These are phyloP conservation scores for Cephus spinipes DNA, from an alignment of 2,888 invertebrate genomes.

Conservation along the genomic window DNA sequence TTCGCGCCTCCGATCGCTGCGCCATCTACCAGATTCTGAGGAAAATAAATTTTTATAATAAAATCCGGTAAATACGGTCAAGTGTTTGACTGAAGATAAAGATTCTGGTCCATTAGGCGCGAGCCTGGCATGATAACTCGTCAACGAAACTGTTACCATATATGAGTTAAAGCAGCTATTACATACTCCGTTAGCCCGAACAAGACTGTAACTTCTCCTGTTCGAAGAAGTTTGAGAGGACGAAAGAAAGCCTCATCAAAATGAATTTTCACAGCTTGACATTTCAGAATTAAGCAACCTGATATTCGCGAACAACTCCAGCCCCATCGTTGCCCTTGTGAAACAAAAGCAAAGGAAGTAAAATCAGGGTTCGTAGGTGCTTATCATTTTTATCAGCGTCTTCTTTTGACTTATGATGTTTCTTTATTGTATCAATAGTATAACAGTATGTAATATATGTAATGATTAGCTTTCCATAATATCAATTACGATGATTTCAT, in stretches of 20 bases:
- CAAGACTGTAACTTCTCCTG: not conserved
- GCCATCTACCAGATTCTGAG: slow-evolving; percentile 37
- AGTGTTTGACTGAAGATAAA: not conserved
- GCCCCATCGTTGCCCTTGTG: no score
- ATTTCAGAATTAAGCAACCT: not conserved
- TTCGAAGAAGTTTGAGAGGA: not conserved
- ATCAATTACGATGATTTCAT: not conserved
- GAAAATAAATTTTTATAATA: not conserved
- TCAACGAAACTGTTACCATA: not conserved
- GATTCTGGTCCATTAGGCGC: not conserved
- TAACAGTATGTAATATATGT: not conserved
- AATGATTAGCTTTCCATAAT: not conserved
- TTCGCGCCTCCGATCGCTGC: slow-evolving; percentile 1
- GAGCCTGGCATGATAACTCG: not conserved
- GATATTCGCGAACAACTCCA: not conserved
- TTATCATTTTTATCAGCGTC: not conserved
- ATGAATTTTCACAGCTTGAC: not conserved
- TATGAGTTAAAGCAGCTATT: not conserved
- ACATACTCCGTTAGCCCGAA: not conserved
- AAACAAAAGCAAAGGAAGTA: not conserved
- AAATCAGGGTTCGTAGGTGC: not conserved
- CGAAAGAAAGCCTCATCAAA: not conserved
- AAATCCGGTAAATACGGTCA: not conserved
- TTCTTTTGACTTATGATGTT: no score
- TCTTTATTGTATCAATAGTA: not conserved